A percentile compares a stretch with the other conserved stretches of the same genome.
Conservation (phyloP, 2,888 invertebrate genomes). For the Byasa hedistus region DNA sequence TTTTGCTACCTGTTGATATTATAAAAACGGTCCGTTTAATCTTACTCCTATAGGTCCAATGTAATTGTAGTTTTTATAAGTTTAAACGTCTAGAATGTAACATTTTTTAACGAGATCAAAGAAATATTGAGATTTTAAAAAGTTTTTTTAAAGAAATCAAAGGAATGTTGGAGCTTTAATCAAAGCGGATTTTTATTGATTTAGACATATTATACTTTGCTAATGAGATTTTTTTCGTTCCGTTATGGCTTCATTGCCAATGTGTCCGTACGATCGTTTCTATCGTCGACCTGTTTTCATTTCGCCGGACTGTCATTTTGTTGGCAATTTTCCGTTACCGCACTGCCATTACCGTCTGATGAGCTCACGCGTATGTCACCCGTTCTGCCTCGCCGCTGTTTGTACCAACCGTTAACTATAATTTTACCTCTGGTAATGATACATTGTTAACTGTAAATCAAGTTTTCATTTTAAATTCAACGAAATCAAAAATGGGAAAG, state of each 20-base stretch:
- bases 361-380: conserved; percentile 55
- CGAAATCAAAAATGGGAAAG: not conserved
- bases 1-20: conserved; percentile 38
- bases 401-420: conserved; percentile 46
- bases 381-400: conserved; percentile 48
- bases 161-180: not conserved
- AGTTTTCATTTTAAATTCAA: not conserved
- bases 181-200: not conserved
- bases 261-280: conserved; percentile 25
- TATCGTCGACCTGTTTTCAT: conserved; percentile 36
- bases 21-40: not conserved
- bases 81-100: no score
- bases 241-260: conserved; percentile 7
- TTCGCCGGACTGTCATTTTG: conserved; percentile 39
- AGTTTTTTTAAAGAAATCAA: not conserved
- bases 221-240: conserved; percentile 6
- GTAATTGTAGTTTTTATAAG: no score
- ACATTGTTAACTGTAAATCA: not conserved
- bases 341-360: conserved; percentile 38
- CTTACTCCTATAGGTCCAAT: no score
- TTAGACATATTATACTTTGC: not conserved
- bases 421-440: conserved; percentile 39
- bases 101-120: no score
- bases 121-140: not conserved
- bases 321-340: conserved; percentile 49